Percentiles rank a stretch among this genome's conserved stretches.
phyloP scores from a whole-genome alignment of 2,888 invertebrate species.

The Deilephila elpenor region DNA sequence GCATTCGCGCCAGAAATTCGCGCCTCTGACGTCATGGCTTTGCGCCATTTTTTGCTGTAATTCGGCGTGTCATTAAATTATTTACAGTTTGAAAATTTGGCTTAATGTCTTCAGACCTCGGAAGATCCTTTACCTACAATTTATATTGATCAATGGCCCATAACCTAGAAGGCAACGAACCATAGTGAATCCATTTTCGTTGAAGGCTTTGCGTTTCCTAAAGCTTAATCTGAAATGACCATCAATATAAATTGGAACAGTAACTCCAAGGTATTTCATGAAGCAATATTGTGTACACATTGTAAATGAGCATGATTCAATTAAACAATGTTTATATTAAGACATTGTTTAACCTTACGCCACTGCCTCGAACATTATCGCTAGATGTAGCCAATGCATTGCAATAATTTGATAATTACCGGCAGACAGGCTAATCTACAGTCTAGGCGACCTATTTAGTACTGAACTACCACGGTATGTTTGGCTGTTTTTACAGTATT shows the following conservation, averaged over 20 bases:
- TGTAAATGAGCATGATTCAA: not conserved
- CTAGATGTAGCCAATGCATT: slow-evolving; percentile 3
- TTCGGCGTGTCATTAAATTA: slow-evolving; percentile 30
- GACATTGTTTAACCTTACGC: not conserved
- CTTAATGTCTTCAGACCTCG: slow-evolving; percentile 18
- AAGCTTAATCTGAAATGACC: not conserved
- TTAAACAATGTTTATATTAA: not conserved
- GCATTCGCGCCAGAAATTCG: slow-evolving; percentile 34
- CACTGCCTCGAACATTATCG: not conserved
- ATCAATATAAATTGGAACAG: not conserved
- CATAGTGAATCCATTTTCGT: not conserved
- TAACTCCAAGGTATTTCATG: not conserved
- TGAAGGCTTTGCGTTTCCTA: not conserved
- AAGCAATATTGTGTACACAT: not conserved
- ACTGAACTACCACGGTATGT: not conserved
- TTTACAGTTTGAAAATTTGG: slow-evolving; percentile 28
- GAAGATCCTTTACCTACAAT: not conserved
- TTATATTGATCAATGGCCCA: not conserved
- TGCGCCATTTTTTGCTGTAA: slow-evolving; percentile 31
- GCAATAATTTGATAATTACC: slow-evolving; percentile 24
- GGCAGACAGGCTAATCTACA: slow-evolving; percentile 12
- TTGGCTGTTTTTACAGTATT: not conserved
- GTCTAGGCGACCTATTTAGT: not conserved
- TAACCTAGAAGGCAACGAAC: not conserved
- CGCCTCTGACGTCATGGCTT: slow-evolving; percentile 39